phyloP scores from a whole-genome alignment of 1,140 invertebrate species.

The Drosophila seguyi region DNA sequence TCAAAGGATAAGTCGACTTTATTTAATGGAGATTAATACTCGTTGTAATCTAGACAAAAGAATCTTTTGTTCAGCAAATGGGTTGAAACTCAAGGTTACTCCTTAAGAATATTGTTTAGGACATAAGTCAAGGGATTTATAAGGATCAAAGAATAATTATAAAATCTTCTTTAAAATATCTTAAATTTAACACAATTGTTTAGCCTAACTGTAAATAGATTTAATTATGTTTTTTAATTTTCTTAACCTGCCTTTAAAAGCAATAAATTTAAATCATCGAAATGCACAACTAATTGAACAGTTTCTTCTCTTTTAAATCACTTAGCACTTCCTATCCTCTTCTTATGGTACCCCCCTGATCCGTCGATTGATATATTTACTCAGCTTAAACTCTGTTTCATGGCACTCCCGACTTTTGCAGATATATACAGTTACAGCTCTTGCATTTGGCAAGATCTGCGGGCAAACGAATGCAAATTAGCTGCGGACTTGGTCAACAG shows the following conservation, averaged over 20 bases:
- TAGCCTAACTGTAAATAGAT: not conserved
- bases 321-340: not conserved
- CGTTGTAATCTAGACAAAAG: slow-evolving; percentile 2
- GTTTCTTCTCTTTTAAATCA: slow-evolving; percentile 14
- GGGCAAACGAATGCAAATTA: slow-evolving; percentile 71
- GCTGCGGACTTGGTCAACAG: slow-evolving; percentile 78
- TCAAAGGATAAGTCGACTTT: not conserved
- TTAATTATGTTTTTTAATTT: not conserved
- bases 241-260: too few species aligned
- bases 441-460: slow-evolving; percentile 41
- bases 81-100: not conserved
- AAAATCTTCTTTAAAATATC: not conserved
- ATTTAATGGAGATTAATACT: not conserved
- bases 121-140: too few species aligned
- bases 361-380: slow-evolving; percentile 26
- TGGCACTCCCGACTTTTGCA: not conserved
- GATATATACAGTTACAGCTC: not conserved
- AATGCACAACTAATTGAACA: not conserved
- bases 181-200: not conserved
- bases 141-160: too few species aligned
- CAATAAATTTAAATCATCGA: not conserved
- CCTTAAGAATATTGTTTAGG: too few species aligned
- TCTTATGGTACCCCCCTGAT: not conserved
- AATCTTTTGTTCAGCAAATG: not conserved
- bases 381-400: slow-evolving; percentile 3